Percentiles rank a stretch among this genome's conserved stretches.
These are phyloP conservation scores for Linnaemya tessellans DNA, from an alignment of 2,888 invertebrate genomes.

Conservation along the genomic window DNA sequence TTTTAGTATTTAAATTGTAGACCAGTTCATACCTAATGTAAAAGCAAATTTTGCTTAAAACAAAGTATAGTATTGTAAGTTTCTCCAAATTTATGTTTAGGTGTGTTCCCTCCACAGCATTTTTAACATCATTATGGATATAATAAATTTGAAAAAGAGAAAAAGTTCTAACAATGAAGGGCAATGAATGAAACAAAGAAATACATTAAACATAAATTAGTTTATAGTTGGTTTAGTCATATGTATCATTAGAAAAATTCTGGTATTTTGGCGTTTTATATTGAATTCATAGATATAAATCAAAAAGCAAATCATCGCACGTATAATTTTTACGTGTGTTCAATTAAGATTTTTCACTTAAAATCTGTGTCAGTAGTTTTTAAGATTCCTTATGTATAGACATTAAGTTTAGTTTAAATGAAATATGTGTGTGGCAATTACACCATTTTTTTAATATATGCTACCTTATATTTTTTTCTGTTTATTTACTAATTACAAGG, in stretches of 20 bases:
- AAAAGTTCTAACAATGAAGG: conserved; percentile 49
- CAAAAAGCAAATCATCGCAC: conserved; percentile 26
- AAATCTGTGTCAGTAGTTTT: conserved; percentile 68
- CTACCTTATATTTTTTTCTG: conserved; percentile 31
- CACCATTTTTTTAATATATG: conserved; percentile 27
- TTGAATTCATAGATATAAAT: conserved; percentile 38
- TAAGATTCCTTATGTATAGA: conserved; percentile 60
- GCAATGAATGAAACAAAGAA: conserved; percentile 59
- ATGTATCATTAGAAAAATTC: conserved; percentile 30
- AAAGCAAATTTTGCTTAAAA: conserved; percentile 44
- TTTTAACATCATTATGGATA: conserved; percentile 47
- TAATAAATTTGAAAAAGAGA: conserved; percentile 32
- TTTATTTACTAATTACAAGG: conserved; percentile 33
- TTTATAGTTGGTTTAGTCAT: conserved; percentile 47
- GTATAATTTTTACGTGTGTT: conserved; percentile 56
- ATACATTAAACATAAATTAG: conserved; percentile 52
- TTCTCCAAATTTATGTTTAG: conserved; percentile 44
- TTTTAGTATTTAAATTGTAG: conserved; percentile 52
- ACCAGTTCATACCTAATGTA: conserved; percentile 55
- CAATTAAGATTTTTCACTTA: conserved; percentile 44
- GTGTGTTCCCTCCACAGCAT: conserved; percentile 17
- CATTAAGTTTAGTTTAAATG: conserved; percentile 65
- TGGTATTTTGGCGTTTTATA: conserved; percentile 54
- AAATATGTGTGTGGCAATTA: conserved; percentile 60
- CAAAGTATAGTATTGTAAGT: conserved; percentile 58